Evolutionary conservation across 2,113 vertebrate genomes (phyloP), one percentile per base, ranked within the genome.

Genomic region (Rhadina sibilatrix): DNA sequence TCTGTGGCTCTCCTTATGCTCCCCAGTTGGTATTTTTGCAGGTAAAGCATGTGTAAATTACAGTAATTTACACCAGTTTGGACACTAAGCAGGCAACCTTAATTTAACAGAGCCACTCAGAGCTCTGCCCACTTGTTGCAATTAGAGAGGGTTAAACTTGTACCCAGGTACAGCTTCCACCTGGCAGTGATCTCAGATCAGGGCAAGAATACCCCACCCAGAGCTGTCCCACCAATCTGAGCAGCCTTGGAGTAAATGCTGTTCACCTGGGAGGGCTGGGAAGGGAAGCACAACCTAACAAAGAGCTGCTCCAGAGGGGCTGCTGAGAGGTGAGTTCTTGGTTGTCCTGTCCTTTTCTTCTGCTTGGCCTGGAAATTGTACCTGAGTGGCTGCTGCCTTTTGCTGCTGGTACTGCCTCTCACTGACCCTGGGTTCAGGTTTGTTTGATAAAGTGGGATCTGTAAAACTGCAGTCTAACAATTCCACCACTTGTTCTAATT

Each of bases 381-480:
- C 60, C 54, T 86, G 68, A 22, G 21, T 0, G 1, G 25, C 18
- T 47, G 50, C 60, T 88, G 50, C 22, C 19, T 90, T 68, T 38
- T 4, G 2, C 46, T 74, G 71, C 64, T 81, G 38, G 54, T 74
- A 66, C 23, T 60, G 63, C 20, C 33, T 83, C 12, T 35, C 1
- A 1, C 53, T 89, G 94, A 92, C 80, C 93, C 28, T 35, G 40
- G 40, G 71, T 66, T 93, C 2, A 2, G n/a, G 15, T 88, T 90
- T 93, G 79, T 96, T 96, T 94, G 79, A 82, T 93, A 70, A 87
- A 37, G 60, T 90, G 65, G 53, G 69, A 84, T 93, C 83, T 89
- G 86, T 71, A 93, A 75, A 94, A 60, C 71, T 86, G 52, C 53
- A 68, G 53, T 64, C 64, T 94, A 93, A 94, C 86, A 82, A 94